phyloP scores from a whole-genome alignment of 92 coral and sea anemone species.

The Epizoanthus stellaris region DNA sequence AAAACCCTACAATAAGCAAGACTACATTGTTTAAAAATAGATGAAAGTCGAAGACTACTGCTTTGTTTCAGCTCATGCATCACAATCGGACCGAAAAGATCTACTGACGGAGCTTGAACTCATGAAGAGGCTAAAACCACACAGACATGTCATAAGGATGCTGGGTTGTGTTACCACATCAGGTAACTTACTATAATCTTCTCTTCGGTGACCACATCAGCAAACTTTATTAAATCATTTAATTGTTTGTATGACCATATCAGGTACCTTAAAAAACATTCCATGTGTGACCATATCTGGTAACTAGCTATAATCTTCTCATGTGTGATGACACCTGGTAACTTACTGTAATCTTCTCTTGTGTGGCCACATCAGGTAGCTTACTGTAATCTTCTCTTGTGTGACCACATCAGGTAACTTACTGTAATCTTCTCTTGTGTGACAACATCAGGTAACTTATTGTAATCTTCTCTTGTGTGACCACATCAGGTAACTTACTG shows the following conservation, averaged over 20 bases:
- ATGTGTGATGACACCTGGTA: neutral
- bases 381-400: no score
- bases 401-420: no score
- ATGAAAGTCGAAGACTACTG: neutral
- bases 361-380: neutral
- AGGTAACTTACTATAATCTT: constrained; percentile 15
- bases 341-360: neutral
- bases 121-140: constrained; percentile 43
- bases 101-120: constrained; percentile 43
- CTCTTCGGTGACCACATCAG: neutral
- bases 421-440: no score
- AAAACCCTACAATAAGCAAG: no score
- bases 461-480: neutral
- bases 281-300: no score
- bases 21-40: no score
- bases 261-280: no score
- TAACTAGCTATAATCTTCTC: no score
- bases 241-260: no score
- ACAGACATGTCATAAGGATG: constrained; percentile 51
- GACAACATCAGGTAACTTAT: no score
- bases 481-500: neutral
- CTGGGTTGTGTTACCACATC: constrained; percentile 42
- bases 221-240: no score
- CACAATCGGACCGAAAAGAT: constrained; percentile 45
- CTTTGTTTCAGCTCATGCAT: constrained; percentile 15